Conservation (phyloP, 2,888 invertebrate genomes). For the Agonopterix heracliana region DNA sequence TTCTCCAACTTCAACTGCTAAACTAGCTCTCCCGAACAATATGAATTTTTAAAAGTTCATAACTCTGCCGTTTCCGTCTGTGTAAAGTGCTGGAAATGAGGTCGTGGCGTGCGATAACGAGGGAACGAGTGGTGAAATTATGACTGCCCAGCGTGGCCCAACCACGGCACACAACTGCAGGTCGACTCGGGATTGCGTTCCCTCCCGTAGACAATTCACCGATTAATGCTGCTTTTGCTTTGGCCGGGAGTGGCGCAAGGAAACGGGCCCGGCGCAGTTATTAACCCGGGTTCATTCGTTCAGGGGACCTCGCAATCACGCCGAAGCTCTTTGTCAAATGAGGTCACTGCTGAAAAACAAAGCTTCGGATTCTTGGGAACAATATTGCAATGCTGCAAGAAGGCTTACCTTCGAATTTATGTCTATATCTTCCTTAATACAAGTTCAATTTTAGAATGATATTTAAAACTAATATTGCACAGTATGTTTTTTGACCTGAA, state of each 20-base stretch:
- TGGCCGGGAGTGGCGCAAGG: background rate
- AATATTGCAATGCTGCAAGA: too few relatives aligned
- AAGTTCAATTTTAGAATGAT: too few relatives aligned
- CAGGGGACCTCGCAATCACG: slow-evolving; percentile 35
- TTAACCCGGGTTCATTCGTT: slow-evolving; percentile 38
- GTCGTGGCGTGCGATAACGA: slow-evolving; percentile 63
- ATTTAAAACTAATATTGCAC: too few relatives aligned
- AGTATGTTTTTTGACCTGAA: too few relatives aligned
- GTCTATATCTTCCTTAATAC: too few relatives aligned
- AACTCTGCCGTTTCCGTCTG: slow-evolving; percentile 50
- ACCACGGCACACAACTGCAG: slow-evolving; percentile 9
- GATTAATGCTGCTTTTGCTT: slow-evolving; percentile 22
- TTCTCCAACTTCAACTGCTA: too few relatives aligned
- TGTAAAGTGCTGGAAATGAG: slow-evolving; percentile 57
- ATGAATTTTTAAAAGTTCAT: slow-evolving; percentile 49
- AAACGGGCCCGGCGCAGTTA: slow-evolving; percentile 25
- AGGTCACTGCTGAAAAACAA: slow-evolving; percentile 44
- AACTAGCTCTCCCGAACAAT: slow-evolving; percentile 9
- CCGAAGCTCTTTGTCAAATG: slow-evolving; percentile 31
- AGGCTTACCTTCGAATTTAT: too few relatives aligned
- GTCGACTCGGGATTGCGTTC: slow-evolving; percentile 20
- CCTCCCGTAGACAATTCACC: slow-evolving; percentile 27
- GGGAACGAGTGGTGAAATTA: slow-evolving; percentile 44
- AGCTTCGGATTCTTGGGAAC: background rate
- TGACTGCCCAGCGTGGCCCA: slow-evolving; percentile 1